phyloP scores from a whole-genome alignment of 2,113 vertebrate genomes.

The Delphinus delphis region DNA sequence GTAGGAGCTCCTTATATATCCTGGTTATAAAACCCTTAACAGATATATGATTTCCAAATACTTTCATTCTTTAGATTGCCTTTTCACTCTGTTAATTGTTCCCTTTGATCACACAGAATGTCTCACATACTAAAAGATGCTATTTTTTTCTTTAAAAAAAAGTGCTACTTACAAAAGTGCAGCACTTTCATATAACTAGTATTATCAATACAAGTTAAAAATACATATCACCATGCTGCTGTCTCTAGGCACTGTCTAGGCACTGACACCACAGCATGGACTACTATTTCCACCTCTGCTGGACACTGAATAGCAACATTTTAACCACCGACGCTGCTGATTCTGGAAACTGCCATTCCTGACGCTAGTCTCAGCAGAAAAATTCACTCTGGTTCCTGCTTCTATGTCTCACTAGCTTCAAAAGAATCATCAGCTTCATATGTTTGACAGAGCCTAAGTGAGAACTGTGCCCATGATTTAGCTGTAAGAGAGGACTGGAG shows the following conservation, averaged over 20 bases:
- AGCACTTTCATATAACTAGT: neutral
- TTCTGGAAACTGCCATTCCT: neutral
- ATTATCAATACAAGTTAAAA: neutral
- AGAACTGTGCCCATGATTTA: neutral
- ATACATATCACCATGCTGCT: neutral
- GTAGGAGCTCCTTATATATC: neutral
- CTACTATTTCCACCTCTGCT: neutral
- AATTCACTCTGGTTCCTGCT: neutral
- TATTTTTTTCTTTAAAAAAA: neutral
- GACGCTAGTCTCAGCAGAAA: neutral
- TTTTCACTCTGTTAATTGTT: neutral
- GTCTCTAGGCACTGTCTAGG: neutral
- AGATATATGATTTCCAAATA: neutral
- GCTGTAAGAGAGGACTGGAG: neutral
- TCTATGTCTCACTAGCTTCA: neutral
- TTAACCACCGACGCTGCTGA: neutral
- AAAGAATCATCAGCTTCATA: neutral
- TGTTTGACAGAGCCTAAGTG: neutral
- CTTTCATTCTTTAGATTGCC: neutral
- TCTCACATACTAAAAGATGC: neutral
- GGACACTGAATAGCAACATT: neutral
- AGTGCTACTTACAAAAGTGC: neutral
- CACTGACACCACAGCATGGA: neutral
- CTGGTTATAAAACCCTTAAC: neutral
- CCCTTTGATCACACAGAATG: neutral